Percentiles rank a stretch among this genome's conserved stretches.
These are phyloP conservation scores for Xenopus petersii DNA, from an alignment of 2,797 vertebrate species.

Conservation along the genomic window DNA sequence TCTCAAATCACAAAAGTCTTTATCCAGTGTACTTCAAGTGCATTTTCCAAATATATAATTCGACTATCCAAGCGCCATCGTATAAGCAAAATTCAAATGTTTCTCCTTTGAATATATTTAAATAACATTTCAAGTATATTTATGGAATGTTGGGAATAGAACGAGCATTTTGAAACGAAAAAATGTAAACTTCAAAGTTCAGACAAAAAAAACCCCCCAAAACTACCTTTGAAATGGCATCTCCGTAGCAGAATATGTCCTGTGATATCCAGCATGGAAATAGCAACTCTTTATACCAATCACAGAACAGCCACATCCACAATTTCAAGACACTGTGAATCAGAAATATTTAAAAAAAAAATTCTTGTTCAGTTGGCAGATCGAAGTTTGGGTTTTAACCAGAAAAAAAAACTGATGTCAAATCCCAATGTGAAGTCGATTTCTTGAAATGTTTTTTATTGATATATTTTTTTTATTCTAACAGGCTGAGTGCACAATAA, in stretches of 20 bases:
- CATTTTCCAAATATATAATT: slow-evolving; percentile 97
- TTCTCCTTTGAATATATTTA: slow-evolving; percentile 89
- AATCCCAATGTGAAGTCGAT: too few relatives aligned
- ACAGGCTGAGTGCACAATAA: too few relatives aligned
- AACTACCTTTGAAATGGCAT: slow-evolving; percentile 78
- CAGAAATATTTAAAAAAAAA: slow-evolving; percentile 75
- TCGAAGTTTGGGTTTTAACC: slow-evolving; percentile 56
- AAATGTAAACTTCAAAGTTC: slow-evolving; percentile 94
- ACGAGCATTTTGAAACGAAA: slow-evolving; percentile 58
- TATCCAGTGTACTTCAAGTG: slow-evolving; percentile 99
- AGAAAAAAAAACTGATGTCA: slow-evolving; percentile 50
- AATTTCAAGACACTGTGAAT: slow-evolving; percentile 90
- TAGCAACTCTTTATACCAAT: slow-evolving; percentile 81
- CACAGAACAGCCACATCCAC: slow-evolving; percentile 93
- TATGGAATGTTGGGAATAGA: slow-evolving; percentile 94
- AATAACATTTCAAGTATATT: slow-evolving; percentile 99
- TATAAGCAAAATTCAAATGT: slow-evolving; percentile 84
- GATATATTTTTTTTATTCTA: too few relatives aligned
- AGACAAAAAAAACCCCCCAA: slow-evolving; percentile 64
- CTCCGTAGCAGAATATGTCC: slow-evolving; percentile 76
- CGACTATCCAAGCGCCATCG: slow-evolving; percentile 86
- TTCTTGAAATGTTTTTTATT: too few relatives aligned
- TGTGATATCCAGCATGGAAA: slow-evolving; percentile 76
- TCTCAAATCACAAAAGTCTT: slow-evolving; percentile 91
- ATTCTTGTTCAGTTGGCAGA: slow-evolving; percentile 65